These are phyloP conservation scores for Nylanderia fulva DNA, from an alignment of 1,140 invertebrate genomes.

Conservation along the genomic window DNA sequence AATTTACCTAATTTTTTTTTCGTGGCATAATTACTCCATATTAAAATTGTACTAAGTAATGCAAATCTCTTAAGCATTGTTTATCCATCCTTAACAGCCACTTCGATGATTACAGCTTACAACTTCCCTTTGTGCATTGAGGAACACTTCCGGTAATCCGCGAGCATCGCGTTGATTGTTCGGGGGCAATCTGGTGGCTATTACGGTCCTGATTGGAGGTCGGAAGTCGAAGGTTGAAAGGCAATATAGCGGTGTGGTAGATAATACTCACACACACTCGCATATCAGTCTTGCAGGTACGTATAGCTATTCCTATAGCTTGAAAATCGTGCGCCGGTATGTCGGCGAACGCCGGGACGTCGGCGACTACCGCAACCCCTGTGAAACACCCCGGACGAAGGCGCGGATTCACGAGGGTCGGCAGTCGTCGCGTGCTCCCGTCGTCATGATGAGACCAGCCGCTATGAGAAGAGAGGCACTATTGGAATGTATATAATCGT, in stretches of 20 bases:
- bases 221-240: constrained; percentile 66
- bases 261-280: constrained; percentile 51
- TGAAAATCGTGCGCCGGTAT: constrained; percentile 66
- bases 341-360: constrained; percentile 64
- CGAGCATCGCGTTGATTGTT: constrained; percentile 25
- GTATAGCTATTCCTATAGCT: background rate
- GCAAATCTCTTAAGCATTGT: background rate
- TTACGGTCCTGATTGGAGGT: constrained; percentile 62
- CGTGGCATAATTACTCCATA: no score
- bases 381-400: constrained; percentile 37
- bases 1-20: no score
- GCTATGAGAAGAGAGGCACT: background rate
- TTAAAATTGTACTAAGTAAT: background rate
- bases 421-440: constrained; percentile 80
- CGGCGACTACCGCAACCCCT: constrained; percentile 53
- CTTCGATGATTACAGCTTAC: background rate
- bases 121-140: background rate
- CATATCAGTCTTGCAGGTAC: background rate
- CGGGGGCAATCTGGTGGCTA: background rate
- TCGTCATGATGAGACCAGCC: constrained; percentile 67
- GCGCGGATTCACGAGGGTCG: constrained; percentile 66
- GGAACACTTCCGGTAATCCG: constrained; percentile 1
- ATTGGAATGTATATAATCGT: constrained; percentile 70
- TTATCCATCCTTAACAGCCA: background rate
- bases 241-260: constrained; percentile 51